Conservation (phyloP, 2,797 vertebrate species). For the Alosa sapidissima region DNA sequence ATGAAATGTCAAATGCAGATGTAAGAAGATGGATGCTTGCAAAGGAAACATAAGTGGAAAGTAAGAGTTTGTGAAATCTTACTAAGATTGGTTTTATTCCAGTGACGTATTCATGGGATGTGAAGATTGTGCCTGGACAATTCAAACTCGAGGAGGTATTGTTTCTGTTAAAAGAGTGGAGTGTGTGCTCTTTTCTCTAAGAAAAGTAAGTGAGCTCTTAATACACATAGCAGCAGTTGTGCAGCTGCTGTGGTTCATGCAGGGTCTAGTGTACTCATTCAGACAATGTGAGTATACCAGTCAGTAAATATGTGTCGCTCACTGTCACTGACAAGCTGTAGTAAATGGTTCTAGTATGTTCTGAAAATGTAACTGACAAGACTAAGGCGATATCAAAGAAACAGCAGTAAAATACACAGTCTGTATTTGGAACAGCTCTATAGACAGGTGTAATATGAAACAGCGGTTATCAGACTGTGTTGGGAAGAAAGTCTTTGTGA, state of each 20-base stretch:
- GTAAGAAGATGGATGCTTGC: not conserved
- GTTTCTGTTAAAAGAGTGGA: not conserved
- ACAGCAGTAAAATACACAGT: not conserved
- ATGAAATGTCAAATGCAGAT: not conserved
- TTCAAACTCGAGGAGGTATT: not conserved
- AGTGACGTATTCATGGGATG: not conserved
- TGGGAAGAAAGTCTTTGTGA: not conserved
- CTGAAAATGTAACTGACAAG: not conserved
- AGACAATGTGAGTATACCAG: not conserved
- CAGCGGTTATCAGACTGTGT: not conserved
- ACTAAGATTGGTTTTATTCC: not conserved
- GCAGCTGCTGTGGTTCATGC: no score
- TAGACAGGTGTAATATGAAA: not conserved
- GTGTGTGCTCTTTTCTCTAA: no score
- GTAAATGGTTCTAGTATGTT: not conserved
- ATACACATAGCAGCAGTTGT: no score
- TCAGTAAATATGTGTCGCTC: not conserved
- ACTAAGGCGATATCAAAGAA: not conserved
- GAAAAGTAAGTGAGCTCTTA: not conserved
- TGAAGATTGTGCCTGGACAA: not conserved
- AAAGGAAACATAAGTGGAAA: not conserved
- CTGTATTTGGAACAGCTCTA: not conserved
- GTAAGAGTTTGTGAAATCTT: not conserved
- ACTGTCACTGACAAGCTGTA: no score
- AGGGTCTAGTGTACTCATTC: not conserved